Evolutionary conservation across 1,140 invertebrate genomes (phyloP), one percentile per base, ranked within the genome.

Genomic region (Dendroctonus ponderosae): DNA sequence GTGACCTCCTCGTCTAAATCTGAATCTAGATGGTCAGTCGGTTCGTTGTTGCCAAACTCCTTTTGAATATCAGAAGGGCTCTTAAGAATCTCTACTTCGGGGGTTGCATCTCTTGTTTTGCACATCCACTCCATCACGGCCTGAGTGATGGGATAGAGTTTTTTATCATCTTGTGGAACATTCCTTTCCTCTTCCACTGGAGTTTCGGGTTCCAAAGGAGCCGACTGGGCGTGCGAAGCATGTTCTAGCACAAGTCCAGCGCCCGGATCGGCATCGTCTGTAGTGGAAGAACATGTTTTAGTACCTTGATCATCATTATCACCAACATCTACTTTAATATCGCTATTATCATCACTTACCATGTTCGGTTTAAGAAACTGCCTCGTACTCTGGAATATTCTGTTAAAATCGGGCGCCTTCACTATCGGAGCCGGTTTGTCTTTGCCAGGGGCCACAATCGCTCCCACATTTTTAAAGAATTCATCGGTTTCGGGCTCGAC

Each of bases 121-220:
- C 50, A 70, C 75, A 79, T 78, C 78, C 78, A 79, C 42, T 78
- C 75, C 53, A 72, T 78, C 7, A 79, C 78, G 8, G 77, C 78
- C 37, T 70, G 52, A 0, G 77, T 79, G 52, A 79, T 77, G 9
- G 77, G 77, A 62, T 77, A 77, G 12, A 68, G 61, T 44, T 65
- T 70, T 42, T 70, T 48, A 15, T 71, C 70, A 7, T 61, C 46
- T 6, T 62, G 46, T 5, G 38, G 38, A 39, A 51, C 60, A 7
- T 40, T 48, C 50, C 8, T 49, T n/a, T 59, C 57, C 7, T 59
- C 12, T 62, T 52, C 43, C n/a, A 57, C 48, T 60, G 39, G 64
- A 62, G 46, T 66, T 38, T 67, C 44, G 8, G 65, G 42, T 44
- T 42, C 43, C 38, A 52, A 38, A 44, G 43, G 37, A 37, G 26